Conservation (phyloP, 2,113 vertebrate genomes). For the Protobothrops flavoviridis region DNA sequence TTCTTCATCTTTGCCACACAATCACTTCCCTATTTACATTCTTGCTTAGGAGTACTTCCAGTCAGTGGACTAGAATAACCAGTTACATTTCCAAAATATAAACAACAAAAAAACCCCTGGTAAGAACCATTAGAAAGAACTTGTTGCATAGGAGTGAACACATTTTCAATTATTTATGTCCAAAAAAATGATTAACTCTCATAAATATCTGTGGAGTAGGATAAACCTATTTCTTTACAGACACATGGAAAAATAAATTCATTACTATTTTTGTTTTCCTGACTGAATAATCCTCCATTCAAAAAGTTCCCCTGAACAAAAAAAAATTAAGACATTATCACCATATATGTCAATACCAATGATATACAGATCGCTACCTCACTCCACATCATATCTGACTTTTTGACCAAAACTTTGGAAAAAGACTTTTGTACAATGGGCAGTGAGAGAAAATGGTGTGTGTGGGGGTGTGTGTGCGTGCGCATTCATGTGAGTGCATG, state of each 20-base stretch:
- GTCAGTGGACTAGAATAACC: neutral
- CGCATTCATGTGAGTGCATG: no score
- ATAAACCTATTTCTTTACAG: neutral
- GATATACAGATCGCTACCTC: neutral
- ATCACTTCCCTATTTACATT: neutral
- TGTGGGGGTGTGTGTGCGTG: neutral
- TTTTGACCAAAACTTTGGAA: neutral
- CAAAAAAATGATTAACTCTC: neutral
- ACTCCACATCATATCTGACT: neutral
- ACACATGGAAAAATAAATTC: neutral
- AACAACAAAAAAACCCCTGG: neutral
- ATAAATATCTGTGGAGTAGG: neutral
- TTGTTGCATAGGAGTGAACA: neutral
- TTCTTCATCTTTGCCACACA: neutral
- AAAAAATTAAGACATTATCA: neutral
- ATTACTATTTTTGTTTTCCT: neutral
- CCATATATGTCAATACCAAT: neutral
- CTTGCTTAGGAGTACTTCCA: neutral
- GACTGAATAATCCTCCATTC: neutral
- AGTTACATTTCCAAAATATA: neutral
- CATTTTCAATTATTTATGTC: neutral
- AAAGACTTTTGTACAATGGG: neutral
- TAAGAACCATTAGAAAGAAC: neutral
- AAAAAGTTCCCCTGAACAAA: neutral
- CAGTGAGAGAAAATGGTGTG: neutral